Conservation (phyloP, 2,797 vertebrate species). For the Otolemur crassicaudatus region DNA sequence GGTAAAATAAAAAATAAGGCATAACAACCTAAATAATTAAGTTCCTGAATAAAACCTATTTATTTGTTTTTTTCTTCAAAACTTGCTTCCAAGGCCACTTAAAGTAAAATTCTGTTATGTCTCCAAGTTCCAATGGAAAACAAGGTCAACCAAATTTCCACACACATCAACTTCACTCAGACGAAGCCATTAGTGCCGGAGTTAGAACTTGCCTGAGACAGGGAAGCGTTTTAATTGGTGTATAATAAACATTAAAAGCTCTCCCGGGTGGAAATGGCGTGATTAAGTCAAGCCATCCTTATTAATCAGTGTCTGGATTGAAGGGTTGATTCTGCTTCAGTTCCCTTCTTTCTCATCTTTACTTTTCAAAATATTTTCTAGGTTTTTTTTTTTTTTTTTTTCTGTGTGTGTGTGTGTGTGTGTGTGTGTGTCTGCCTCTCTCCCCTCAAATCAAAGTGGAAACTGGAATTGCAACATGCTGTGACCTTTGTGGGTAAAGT, state of each 20-base stretch:
- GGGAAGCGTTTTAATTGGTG: background rate
- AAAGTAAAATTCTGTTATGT: background rate
- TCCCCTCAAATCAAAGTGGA: background rate
- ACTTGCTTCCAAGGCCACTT: background rate
- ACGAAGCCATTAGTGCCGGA: background rate
- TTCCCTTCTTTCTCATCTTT: background rate
- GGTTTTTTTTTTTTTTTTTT: no score
- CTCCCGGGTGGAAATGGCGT: background rate
- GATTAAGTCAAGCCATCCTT: background rate
- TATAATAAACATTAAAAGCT: background rate
- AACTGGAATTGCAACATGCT: background rate
- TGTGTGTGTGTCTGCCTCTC: background rate
- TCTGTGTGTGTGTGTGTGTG: no score
- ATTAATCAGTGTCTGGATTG: background rate
- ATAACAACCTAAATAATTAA: background rate
- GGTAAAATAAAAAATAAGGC: background rate
- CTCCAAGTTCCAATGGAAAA: background rate
- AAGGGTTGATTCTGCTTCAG: background rate
- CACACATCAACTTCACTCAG: background rate
- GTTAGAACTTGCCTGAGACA: background rate
- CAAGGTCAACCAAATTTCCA: background rate
- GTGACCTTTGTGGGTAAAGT: background rate
- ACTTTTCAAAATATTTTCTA: background rate
- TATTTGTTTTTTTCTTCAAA: background rate
- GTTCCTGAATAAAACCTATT: background rate